Base-by-base conservation (phyloP, 2,888 invertebrate species). In the Calephelis perditalis region DNA sequence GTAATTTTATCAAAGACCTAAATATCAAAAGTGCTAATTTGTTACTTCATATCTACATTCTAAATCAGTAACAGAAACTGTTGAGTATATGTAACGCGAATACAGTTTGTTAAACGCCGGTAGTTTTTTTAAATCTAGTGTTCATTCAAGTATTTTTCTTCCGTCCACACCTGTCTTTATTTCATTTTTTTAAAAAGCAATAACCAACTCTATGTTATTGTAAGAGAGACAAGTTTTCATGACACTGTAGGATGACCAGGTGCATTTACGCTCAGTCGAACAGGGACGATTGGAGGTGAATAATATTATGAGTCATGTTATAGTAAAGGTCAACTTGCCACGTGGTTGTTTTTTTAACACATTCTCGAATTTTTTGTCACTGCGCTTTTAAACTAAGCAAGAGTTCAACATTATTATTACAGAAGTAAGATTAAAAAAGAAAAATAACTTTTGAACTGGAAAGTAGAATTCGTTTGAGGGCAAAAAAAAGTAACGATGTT, bases 241-340 rank as follows among this genome's bases (percentile, higher is more conserved):
- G 9, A 5, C 26, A 40, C 56, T 63, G 15, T 68, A 69, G 63
- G 63, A 64, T 74, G 70, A 66, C 85, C 86, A 86, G 86, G 86
- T 87, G 86, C 67, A 68, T 78, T 82, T 73, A 85, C 77, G 84
- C 68, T 82, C 74, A 79, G 81, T 81, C 81, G 73, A 71, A 70
- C 81, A 83, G 79, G 64, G 59, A 70, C 67, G 71, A 71, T 75
- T 26, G 35, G 35, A 35, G 77, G 79, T 79, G 75, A 68, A 73
- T 72, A 70, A 60, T 69, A 70, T 79, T 62, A 67, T 84, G 82
- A 83, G 72, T 68, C 70, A 64, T 54, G 58, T 49, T 70, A 71
- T 73, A 70, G 70, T 68, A 73, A 76, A 79, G 81, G 81, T 81
- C 77, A 76, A 68, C 40, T 8, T 36, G 74, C 71, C 85, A 79